phyloP scores from a whole-genome alignment of 1,140 invertebrate species.

The Macrotrachela quadricornifera region DNA sequence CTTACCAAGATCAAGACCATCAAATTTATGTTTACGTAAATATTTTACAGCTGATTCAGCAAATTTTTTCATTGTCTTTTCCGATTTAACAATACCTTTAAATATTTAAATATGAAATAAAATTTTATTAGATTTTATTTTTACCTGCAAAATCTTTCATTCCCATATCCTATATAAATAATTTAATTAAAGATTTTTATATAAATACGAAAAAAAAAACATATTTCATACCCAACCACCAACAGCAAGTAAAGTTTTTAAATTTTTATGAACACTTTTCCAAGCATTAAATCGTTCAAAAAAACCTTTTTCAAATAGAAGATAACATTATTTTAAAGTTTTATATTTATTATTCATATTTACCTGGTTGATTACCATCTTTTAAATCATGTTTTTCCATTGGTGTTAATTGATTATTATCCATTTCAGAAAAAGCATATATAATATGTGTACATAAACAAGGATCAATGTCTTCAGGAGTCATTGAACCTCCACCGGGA shows the following conservation, averaged over 20 bases:
- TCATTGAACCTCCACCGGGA: conserved; percentile 29
- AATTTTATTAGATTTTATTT: no score
- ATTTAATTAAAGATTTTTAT: not conserved
- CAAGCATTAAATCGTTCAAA: conserved; percentile 52
- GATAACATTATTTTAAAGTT: no score
- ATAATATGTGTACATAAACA: conserved; percentile 55
- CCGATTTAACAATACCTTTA: not conserved
- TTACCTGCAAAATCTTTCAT: conserved; percentile 19
- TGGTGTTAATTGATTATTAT: conserved; percentile 22
- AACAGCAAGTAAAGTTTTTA: conserved; percentile 71
- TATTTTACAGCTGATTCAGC: conserved; percentile 46
- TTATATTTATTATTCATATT: no score
- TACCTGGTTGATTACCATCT: not conserved
- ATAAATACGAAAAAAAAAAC: not conserved
- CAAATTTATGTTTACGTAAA: conserved; percentile 68
- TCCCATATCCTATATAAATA: conserved; percentile 4
- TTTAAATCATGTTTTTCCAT: conserved; percentile 24
- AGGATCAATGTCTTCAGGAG: conserved; percentile 42
- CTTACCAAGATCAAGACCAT: conserved; percentile 82
- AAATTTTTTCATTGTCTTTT: conserved; percentile 10
- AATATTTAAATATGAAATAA: no score
- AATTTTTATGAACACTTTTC: conserved; percentile 70
- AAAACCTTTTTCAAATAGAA: not conserved
- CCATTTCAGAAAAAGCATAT: conserved; percentile 50
- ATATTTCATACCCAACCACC: conserved; percentile 17